A percentile compares a stretch with the other conserved stretches of the same genome.
Evolutionary conservation across 2,113 vertebrate species (phyloP).

Genomic region (Leucoraja erinaceus): DNA sequence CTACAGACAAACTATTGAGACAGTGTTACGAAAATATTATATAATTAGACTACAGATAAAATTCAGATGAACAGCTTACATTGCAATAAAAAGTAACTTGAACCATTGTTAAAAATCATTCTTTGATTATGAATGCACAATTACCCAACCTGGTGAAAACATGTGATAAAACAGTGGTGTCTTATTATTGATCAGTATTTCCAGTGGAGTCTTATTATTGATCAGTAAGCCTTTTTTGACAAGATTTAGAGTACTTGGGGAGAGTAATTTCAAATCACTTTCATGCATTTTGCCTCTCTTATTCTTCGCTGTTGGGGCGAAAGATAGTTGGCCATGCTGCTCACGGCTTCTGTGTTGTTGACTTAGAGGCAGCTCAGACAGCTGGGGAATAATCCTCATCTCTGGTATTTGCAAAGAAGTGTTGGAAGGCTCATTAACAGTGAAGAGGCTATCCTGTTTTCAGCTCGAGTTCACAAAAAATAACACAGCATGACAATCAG

Average conservation of each 20-base stretch:
- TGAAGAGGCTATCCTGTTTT: neutral
- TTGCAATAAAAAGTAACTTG: neutral
- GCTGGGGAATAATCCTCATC: neutral
- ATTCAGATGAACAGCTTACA: neutral
- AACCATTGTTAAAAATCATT: neutral
- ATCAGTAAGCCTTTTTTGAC: neutral
- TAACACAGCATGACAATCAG: neutral
- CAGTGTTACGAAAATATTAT: neutral
- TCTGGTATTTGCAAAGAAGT: neutral
- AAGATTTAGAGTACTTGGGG: neutral
- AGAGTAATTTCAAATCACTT: neutral
- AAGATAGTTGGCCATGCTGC: neutral
- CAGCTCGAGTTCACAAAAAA: neutral
- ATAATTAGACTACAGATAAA: neutral
- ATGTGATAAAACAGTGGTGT: neutral
- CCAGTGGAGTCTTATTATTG: neutral
- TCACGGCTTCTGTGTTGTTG: neutral
- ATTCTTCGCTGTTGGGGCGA: neutral
- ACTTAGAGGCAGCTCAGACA: neutral
- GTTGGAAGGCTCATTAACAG: neutral
- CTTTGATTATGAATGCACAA: neutral
- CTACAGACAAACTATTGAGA: conserved; percentile 82
- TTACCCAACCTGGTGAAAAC: neutral
- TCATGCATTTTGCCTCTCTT: neutral
- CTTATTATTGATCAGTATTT: neutral